Conservation (phyloP, 2,888 invertebrate genomes). For the Lissocephala sabroskyi region DNA sequence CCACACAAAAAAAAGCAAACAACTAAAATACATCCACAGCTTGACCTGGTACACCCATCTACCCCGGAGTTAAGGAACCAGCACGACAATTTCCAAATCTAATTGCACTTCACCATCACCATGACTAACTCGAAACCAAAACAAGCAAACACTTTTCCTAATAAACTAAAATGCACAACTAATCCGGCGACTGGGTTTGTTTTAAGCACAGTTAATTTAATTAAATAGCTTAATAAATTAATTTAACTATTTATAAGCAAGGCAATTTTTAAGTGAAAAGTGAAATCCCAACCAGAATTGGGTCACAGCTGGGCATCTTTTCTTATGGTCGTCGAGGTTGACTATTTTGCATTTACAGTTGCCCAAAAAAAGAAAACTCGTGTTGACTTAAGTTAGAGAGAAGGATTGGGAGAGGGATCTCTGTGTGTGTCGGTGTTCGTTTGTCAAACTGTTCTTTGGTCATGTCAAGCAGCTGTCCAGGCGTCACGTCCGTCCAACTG, state of each 20-base stretch:
- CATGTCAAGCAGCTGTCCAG: constrained; percentile 52
- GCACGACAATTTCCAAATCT: constrained; percentile 51
- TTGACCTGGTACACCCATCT: too few species aligned
- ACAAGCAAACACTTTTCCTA: too few species aligned
- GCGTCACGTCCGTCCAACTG: constrained; percentile 40
- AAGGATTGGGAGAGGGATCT: not conserved
- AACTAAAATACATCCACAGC: constrained; percentile 19
- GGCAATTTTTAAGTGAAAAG: constrained; percentile 11
- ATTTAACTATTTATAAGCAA: constrained; percentile 8
- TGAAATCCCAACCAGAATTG: constrained; percentile 7
- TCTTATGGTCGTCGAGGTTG: too few species aligned
- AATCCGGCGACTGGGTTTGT: constrained; percentile 3
- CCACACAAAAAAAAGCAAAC: constrained; percentile 35
- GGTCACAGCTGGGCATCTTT: constrained; percentile 12
- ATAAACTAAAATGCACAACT: constrained; percentile 11
- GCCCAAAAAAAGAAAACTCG: not conserved
- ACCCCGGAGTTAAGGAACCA: too few species aligned
- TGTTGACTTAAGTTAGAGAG: constrained; percentile 1
- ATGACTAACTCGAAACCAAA: constrained; percentile 1
- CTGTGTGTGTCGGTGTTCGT: constrained; percentile 16
- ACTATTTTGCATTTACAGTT: too few species aligned
- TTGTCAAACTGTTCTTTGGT: constrained; percentile 28
- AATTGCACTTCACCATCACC: constrained; percentile 15
- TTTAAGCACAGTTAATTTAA: not conserved
- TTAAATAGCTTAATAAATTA: constrained; percentile 15